Percentiles rank a stretch among this genome's conserved stretches.
These are phyloP conservation scores for Apeira syringaria DNA, from an alignment of 2,888 invertebrate species.

Conservation along the genomic window DNA sequence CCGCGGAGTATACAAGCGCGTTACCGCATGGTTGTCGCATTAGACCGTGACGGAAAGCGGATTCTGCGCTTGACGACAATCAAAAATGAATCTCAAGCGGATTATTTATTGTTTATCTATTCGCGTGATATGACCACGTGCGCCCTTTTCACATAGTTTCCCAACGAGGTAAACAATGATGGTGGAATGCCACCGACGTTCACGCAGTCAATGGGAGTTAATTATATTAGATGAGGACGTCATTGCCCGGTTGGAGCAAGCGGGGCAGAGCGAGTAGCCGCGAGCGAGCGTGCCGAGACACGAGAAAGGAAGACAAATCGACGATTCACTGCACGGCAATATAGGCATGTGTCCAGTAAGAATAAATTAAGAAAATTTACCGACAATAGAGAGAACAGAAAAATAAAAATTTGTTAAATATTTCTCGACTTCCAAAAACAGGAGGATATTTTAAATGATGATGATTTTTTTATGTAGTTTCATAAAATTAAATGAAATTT, in stretches of 20 bases:
- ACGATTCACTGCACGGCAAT: constrained; percentile 59
- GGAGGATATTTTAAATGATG: too few species aligned
- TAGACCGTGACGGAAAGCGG: constrained; percentile 44
- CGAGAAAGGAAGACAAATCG: constrained; percentile 49
- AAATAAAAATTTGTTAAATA: too few species aligned
- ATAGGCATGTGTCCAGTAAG: too few species aligned
- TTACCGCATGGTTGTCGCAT: constrained; percentile 59
- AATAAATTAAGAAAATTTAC: too few species aligned
- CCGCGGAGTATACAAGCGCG: constrained; percentile 42
- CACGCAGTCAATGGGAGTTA: constrained; percentile 63
- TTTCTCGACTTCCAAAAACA: too few species aligned
- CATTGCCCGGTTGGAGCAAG: constrained; percentile 41
- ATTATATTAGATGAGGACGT: constrained; percentile 61
- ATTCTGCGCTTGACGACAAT: constrained; percentile 2
- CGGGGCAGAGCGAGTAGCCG: constrained; percentile 37
- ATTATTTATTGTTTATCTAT: constrained; percentile 34
- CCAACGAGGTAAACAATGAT: constrained; percentile 52
- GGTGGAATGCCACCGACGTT: constrained; percentile 45
- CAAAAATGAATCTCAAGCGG: constrained; percentile 14
- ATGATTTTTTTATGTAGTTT: too few species aligned
- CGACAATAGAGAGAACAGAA: too few species aligned
- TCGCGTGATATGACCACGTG: constrained; percentile 44
- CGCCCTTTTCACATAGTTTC: constrained; percentile 41
- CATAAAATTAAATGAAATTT: too few species aligned
- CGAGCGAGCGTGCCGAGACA: constrained; percentile 45